Base-by-base conservation (phyloP, 2,888 invertebrate species). In the Thereva nobilitata region DNA sequence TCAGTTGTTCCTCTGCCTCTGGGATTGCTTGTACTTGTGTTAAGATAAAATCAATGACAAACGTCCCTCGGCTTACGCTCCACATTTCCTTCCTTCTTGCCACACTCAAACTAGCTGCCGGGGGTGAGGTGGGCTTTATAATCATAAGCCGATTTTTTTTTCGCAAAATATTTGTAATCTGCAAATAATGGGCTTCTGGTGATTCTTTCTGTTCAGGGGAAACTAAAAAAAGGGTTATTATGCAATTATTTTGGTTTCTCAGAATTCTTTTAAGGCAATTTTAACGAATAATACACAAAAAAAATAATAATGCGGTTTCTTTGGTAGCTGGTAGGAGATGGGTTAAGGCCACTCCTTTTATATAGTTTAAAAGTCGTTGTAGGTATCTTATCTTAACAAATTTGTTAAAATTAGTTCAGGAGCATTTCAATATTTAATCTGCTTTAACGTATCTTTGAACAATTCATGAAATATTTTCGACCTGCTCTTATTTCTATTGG, bases 21-120 rank as follows among this genome's bases (percentile, higher is more conserved):
- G 10, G 47, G 38, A 56, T 56, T 56, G 44, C 57, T 59, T 59
- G 57, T 59, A 47, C 47, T 47, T 35, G 45, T 10, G 37, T 47
- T 59, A 59, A 59, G 57, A 59, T 59, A 59, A 59, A 59, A 59
- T 59, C 57, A 59, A 59, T 59, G 57, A 59, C 57, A 59, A 59
- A 45, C 45, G 8, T 34, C 37, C 57, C 4, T 10, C 9, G 8
- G 57, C 5, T 6, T 9, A n/a, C 57, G 37, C 23, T 37, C 45
- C 10, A 8, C 47, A 35, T 23, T 50, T 23, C 35, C 35, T 23
- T 10, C 10, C 5, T 47, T 10, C 12, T 47, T 47, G 57, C 7
- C 41, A 47, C 45, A 59, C 47, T 59, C 47, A 44, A 47, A 59
- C 47, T 59, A 59, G 57, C 47, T 59, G 45, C 47, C 38, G 47